These are phyloP conservation scores for Malurus elegans DNA, from an alignment of 2,113 vertebrate species.

Conservation along the genomic window DNA sequence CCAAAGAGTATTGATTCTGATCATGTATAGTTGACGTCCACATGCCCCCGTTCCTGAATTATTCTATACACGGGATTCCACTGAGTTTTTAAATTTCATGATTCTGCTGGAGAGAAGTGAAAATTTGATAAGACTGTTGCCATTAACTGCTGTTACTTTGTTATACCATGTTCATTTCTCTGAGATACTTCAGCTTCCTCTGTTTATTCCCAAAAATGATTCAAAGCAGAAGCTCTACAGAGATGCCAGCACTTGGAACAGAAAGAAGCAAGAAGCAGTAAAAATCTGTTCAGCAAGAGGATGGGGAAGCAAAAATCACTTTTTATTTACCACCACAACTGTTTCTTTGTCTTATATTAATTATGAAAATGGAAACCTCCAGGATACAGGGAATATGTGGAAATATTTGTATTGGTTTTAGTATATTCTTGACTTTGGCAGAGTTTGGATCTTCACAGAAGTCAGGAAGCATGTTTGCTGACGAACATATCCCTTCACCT, in stretches of 20 bases:
- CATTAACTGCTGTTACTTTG: neutral
- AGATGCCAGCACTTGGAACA: neutral
- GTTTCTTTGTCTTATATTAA: neutral
- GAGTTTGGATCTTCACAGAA: neutral
- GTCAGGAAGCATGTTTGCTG: neutral
- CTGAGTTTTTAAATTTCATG: neutral
- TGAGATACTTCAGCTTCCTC: neutral
- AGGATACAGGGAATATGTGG: neutral
- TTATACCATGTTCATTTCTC: neutral
- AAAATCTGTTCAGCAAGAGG: neutral
- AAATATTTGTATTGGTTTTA: neutral
- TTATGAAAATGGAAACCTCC: neutral
- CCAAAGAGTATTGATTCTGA: neutral
- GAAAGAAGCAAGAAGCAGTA: neutral
- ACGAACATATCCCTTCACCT: neutral
- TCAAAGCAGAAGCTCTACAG: neutral
- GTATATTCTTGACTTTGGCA: neutral
- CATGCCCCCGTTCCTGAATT: neutral
- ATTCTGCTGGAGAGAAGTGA: neutral
- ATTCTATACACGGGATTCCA: neutral
- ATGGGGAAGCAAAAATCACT: neutral
- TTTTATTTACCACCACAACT: neutral
- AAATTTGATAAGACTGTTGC: neutral
- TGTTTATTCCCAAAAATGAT: neutral
- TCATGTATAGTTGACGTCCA: neutral